Conservation (phyloP, 2,797 vertebrate species). For the Poecilia gillii region DNA sequence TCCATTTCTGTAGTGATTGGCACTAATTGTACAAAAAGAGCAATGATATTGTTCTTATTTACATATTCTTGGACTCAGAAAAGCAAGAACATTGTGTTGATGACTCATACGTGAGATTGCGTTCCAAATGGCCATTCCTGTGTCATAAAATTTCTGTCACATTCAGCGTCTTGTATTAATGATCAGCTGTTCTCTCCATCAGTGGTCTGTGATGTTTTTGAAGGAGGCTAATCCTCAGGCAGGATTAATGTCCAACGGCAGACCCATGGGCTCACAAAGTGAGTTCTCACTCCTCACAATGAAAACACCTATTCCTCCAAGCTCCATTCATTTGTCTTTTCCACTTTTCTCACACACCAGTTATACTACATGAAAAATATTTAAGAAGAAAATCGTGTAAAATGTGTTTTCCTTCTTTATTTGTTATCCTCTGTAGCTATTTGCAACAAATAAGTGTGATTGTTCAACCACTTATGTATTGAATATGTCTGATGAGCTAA, state of each 20-base stretch:
- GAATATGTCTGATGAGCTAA: not conserved
- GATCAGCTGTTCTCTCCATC: constrained; percentile 51
- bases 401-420: not conserved
- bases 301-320: constrained; percentile 35
- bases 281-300: constrained; percentile 43
- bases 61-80: not conserved
- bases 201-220: constrained; percentile 47
- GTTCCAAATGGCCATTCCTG: constrained; percentile 25
- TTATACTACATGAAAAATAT: not conserved
- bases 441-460: not conserved
- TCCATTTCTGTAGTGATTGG: not conserved
- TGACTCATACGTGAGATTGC: constrained; percentile 58
- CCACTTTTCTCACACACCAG: not conserved
- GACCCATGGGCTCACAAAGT: constrained; percentile 59
- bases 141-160: constrained; percentile 40
- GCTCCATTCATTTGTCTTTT: constrained; percentile 8
- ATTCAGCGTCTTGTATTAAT: constrained; percentile 49
- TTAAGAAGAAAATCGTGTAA: not conserved
- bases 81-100: constrained; percentile 29
- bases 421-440: not conserved
- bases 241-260: constrained; percentile 80
- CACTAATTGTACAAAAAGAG: not conserved
- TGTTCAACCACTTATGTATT: no score
- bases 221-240: constrained; percentile 82
- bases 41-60: not conserved